phyloP scores from a whole-genome alignment of 1,140 invertebrate species.

The Cecropterus lyciades region DNA sequence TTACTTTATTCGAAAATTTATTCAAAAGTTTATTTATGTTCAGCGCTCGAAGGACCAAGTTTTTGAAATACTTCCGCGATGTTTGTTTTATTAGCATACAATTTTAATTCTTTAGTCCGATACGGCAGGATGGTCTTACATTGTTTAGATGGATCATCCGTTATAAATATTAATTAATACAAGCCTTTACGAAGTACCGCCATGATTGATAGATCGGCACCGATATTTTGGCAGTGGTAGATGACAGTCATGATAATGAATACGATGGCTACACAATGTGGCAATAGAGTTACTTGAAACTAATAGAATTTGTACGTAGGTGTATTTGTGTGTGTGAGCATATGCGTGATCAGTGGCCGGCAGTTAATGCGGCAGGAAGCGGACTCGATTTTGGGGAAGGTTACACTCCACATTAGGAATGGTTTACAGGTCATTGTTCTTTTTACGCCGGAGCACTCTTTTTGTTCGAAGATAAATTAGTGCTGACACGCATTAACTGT shows the following conservation, averaged over 20 bases:
- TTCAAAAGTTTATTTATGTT: too few species aligned
- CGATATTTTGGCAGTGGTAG: constrained; percentile 44
- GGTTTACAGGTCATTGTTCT: constrained; percentile 77
- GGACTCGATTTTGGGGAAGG: constrained; percentile 78
- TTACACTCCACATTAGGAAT: constrained; percentile 56
- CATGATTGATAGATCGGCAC: constrained; percentile 47
- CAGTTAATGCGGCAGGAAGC: constrained; percentile 68
- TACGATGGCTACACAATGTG: constrained; percentile 1
- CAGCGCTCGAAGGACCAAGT: constrained; percentile 27
- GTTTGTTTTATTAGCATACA: constrained; percentile 14
- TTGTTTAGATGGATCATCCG: constrained; percentile 48
- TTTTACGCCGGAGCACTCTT: constrained; percentile 57
- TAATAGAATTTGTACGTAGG: constrained; percentile 3
- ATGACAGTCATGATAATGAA: constrained; percentile 18
- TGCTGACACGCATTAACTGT: constrained; percentile 25
- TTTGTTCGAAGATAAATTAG: constrained; percentile 64
- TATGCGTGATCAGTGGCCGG: constrained; percentile 51
- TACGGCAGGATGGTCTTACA: constrained; percentile 44
- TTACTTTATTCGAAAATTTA: too few species aligned
- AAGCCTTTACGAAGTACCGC: constrained; percentile 41
- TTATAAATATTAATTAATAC: constrained; percentile 61
- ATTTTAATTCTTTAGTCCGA: constrained; percentile 13
- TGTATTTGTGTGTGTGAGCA: constrained; percentile 38
- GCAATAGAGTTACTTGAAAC: constrained; percentile 1
- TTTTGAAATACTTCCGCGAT: background rate